Evolutionary conservation across 2,888 invertebrate genomes (phyloP), one percentile per base, ranked within the genome.

Genomic region (Diarsia rubi): DNA sequence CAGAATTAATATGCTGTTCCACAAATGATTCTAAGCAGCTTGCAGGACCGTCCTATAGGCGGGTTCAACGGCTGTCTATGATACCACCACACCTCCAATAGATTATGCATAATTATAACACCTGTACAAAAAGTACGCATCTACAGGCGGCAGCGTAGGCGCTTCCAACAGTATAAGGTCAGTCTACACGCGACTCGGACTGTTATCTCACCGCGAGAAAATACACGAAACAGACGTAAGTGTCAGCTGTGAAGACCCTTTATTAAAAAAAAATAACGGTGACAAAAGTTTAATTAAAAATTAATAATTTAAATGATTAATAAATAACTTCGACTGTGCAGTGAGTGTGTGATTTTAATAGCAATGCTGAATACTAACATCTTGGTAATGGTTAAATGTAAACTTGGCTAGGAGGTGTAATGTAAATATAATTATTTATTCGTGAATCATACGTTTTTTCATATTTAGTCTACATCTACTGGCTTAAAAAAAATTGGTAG

Each of bases 171-270:
- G 91, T 96, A 96, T 95, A 96, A 96, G 95, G 95, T 91, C 88
- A 79, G 84, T 77, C 86, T 84, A 78, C 87, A 81, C 78, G 87
- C 83, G 80, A 78, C 85, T 71, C 83, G 86, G 88, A 86, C 92
- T 93, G 95, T 94, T 93, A 94, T 92, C 92, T 92, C 93, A 81
- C 85, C 90, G 90, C 87, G 88, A 91, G 87, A 92, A 91, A 89
- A 89, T 89, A 89, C 87, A 94, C 93, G 92, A 91, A 67, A 92
- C 92, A 92, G 91, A 93, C 91, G 93, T 94, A 94, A 94, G 95
- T 94, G 80, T 79, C 49, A 71, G 14, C 42, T 67, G 83, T 69
- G 69, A 42, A 1, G 54, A 59, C 45, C 27, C 11, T 68, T 66
- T 37, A 27, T 45, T 24, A 12, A 62, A 62, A 64, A 37, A 72